Evolutionary conservation across 2,888 invertebrate species (phyloP), one percentile per base, ranked within the genome.

Genomic region (Lasioglossum marginatum): DNA sequence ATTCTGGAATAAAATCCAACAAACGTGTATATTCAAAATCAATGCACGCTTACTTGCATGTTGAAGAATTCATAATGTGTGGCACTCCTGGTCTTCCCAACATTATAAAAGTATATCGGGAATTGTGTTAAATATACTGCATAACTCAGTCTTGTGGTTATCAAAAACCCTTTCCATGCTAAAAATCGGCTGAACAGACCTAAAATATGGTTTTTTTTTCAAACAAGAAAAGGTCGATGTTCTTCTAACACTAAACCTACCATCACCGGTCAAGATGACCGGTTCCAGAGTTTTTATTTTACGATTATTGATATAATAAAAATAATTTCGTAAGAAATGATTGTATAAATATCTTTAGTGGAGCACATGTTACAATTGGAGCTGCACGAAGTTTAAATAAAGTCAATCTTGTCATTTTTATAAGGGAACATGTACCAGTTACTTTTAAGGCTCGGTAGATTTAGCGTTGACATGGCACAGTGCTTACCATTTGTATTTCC

Each of bases 121-220:
- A 97, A 97, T 93, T 97, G 97, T 43, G 97, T 97, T 84, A 97
- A 94, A 92, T 97, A 97, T 77, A 97, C 96, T 52, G 97, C 96
- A 92, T 97, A 97, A 57, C 97, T 97, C n/a, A 97, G 95, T 92
- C 97, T 96, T 16, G 97, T 97, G 91, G 96, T 96, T 14, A 97
- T 95, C 88, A 96, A 95, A 92, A 97, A 97, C 72, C 96, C 96
- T 89, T 95, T 96, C 96, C 96, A 96, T 14, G 96, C 96, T 75
- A 97, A 96, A 66, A 97, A 85, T 84, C 94, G 94, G 23, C 96
- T 96, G 4, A 97, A 85, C 89, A 95, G 94, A 91, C 96, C 97
- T 97, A 90, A 2, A 95, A 45, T 45, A 45, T 16, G 45, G 4
- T 16, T 45, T 5, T 45, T 43, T 45, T 60, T 27, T 31, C 6